Conservation (phyloP, 2,113 vertebrate genomes). For the Phrynosoma platyrhinos region DNA sequence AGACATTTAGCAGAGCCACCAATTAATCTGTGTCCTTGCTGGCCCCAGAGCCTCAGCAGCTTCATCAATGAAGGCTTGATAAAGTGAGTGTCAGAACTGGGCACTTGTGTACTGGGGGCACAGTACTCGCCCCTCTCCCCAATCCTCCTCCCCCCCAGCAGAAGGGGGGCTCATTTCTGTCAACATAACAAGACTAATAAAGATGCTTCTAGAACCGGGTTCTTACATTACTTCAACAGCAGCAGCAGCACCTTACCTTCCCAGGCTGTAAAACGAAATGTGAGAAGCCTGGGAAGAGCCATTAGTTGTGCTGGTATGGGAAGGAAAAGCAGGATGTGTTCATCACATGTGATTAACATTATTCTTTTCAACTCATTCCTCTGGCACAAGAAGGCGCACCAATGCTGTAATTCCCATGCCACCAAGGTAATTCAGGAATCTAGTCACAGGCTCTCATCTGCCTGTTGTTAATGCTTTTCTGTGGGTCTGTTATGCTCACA, state of each 20-base stretch:
- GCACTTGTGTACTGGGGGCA: background rate
- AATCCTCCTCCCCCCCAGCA: background rate
- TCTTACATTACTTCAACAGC: background rate
- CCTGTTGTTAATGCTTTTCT: background rate
- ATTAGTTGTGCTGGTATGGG: background rate
- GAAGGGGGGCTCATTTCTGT: slow-evolving; percentile 2
- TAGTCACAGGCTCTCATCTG: background rate
- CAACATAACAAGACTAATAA: slow-evolving; percentile 22
- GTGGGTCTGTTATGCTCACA: background rate
- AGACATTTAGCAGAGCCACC: slow-evolving; percentile 29
- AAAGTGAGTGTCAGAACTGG: background rate
- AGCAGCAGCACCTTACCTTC: background rate
- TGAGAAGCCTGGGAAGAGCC: background rate
- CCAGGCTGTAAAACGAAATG: background rate
- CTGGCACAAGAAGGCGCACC: background rate
- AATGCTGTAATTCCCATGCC: background rate
- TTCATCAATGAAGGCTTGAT: background rate
- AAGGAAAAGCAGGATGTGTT: background rate
- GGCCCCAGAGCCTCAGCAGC: background rate
- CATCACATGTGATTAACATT: too few relatives aligned
- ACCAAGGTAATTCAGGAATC: background rate
- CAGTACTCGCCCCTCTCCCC: background rate
- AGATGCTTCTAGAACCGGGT: background rate
- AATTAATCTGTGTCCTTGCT: slow-evolving; percentile 20
- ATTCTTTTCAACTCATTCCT: background rate